Base-by-base conservation (phyloP, 2,113 vertebrate genomes). In the Lophura nycthemera region DNA sequence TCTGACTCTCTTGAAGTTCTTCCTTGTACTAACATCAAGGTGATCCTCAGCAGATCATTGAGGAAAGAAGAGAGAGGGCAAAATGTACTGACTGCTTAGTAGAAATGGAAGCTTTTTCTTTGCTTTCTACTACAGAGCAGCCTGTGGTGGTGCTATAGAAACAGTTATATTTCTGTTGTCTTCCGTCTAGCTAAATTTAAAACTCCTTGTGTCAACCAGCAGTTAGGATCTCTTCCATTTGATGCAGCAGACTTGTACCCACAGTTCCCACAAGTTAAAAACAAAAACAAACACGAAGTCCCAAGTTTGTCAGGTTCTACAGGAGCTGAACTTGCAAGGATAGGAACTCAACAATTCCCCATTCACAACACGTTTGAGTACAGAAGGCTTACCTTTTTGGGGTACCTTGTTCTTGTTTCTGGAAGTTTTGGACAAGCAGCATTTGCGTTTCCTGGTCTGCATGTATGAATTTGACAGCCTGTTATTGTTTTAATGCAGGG, bases 381-480 rank as follows among this genome's bases (percentile, higher is more conserved):
- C 52, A 74, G 42, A 83, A 83, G 38, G 6, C 22, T 78, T 69
- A 25, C n/a, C 13, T 82, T 82, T 67, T 76, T 71, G 56, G 73
- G 29, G 47, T 77, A 63, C 17, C 38, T 38, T 1, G 12, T 32
- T 87, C 48, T 63, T 67, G 21, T 83, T 80, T 67, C 56, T 78
- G 67, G 60, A 88, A 34, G 60, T 88, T 83, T 66, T 70, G 32
- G 79, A 88, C 83, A 74, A 4, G 38, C 38, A 78, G 36, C 11
- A 0, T 79, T 54, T 65, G 76, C 36, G 48, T 94, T 92, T 96
- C 80, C 90, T 72, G 71, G 38, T 90, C 66, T 83, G 60, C n/a
- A 5, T 42, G 34, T 43, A 14, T 19, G 61, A 70, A 83, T 86
- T 80, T 90, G 88, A n/a, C 60, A 80, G 56, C 29, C 61, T 78